Evolutionary conservation across 2,888 invertebrate genomes (phyloP).

Genomic region (Leucania comma): DNA sequence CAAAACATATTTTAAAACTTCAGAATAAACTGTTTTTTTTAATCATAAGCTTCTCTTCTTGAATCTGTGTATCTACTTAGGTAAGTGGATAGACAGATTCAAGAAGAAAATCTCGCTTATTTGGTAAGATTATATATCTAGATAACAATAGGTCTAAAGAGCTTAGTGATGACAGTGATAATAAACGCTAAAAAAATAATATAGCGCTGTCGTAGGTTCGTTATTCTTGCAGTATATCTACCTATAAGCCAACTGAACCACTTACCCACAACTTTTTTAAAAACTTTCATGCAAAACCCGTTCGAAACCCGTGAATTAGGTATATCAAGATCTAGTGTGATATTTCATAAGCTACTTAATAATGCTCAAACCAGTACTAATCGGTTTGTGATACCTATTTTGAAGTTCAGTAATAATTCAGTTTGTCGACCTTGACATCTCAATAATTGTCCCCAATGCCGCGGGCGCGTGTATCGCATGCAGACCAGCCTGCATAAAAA

Average conservation of each 20-base stretch:
- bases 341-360: conserved; percentile 11
- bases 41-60: too few relatives aligned
- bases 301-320: not conserved
- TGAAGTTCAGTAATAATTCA: conserved; percentile 22
- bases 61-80: too few relatives aligned
- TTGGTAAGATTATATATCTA: too few relatives aligned
- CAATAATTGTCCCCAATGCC: conserved; percentile 41
- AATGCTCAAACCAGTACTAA: conserved; percentile 36
- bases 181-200: too few relatives aligned
- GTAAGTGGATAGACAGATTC: too few relatives aligned
- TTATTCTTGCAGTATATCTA: too few relatives aligned
- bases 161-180: not conserved
- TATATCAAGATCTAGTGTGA: not conserved
- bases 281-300: not conserved
- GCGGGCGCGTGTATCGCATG: conserved; percentile 14
- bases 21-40: too few relatives aligned
- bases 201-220: too few relatives aligned
- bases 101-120: not conserved
- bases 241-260: too few relatives aligned
- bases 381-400: conserved; percentile 9
- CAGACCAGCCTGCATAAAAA: conserved; percentile 77
- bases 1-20: too few relatives aligned
- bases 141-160: not conserved
- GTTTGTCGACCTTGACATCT: conserved; percentile 57
- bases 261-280: too few relatives aligned